These are phyloP conservation scores for Piezodorus guildinii DNA, from an alignment of 1,140 invertebrate species.

Conservation along the genomic window DNA sequence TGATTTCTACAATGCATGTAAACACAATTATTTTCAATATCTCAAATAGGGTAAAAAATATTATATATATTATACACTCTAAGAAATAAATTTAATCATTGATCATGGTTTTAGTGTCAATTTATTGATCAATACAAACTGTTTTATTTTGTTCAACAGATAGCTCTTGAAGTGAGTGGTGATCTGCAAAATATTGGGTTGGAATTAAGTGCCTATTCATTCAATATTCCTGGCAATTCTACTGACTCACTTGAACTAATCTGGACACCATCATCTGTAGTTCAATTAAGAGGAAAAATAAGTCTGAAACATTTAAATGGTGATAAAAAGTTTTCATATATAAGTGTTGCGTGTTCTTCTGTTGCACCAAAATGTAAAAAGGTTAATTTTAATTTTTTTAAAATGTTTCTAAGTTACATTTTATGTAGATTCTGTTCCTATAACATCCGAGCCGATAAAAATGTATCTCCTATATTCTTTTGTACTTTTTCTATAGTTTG, in stretches of 20 bases:
- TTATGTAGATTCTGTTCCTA: no score
- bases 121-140: no score
- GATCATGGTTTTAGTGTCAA: no score
- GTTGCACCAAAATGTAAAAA: background rate
- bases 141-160: background rate
- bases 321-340: constrained; percentile 2
- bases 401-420: background rate
- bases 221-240: background rate
- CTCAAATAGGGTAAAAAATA: no score
- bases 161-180: background rate
- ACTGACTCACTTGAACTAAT: background rate
- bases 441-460: no score
- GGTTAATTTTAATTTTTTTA: background rate
- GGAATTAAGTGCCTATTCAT: background rate
- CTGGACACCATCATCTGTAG: background rate
- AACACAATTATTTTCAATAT: no score
- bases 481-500: no score
- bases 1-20: no score
- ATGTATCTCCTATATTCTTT: no score
- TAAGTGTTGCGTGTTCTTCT: background rate
- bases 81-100: no score
- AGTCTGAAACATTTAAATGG: constrained; percentile 1
- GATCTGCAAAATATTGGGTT: background rate
- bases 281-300: constrained; percentile 2
- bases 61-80: no score